phyloP scores from a whole-genome alignment of 2,113 vertebrate genomes.

The Columba janthina region DNA sequence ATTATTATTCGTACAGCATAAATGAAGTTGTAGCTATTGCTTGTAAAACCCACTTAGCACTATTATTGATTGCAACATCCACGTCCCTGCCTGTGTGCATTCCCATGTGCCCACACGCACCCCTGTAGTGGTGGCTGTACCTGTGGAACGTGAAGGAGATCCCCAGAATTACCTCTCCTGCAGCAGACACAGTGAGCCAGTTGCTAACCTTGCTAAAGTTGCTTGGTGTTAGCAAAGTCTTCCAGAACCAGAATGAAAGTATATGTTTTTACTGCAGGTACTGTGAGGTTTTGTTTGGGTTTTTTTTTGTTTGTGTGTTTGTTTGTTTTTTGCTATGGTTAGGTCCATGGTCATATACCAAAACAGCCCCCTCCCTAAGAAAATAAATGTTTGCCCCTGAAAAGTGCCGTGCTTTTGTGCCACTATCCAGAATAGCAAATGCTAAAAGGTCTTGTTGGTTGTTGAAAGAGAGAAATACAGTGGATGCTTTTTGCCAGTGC shows the following conservation, averaged over 20 bases:
- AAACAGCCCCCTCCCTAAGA: neutral
- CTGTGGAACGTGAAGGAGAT: neutral
- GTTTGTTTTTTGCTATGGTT: neutral
- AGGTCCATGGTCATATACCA: neutral
- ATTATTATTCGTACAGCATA: neutral
- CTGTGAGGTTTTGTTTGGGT: neutral
- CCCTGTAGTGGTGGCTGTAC: neutral
- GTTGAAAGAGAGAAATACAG: neutral
- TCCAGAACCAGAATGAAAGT: neutral
- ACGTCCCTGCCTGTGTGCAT: accelerated
- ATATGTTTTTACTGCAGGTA: neutral
- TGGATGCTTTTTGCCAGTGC: neutral
- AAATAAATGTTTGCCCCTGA: neutral
- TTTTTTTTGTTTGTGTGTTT: no score
- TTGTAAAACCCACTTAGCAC: neutral
- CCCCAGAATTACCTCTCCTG: neutral
- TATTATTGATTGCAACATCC: neutral
- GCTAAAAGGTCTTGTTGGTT: neutral
- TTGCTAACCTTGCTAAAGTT: neutral
- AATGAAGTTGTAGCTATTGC: neutral
- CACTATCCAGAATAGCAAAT: neutral
- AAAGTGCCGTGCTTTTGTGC: neutral
- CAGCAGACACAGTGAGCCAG: accelerated
- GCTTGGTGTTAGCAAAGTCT: neutral
- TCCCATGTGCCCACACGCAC: accelerated